phyloP scores from a whole-genome alignment of 2,888 invertebrate genomes.

The Dorcus hopei region DNA sequence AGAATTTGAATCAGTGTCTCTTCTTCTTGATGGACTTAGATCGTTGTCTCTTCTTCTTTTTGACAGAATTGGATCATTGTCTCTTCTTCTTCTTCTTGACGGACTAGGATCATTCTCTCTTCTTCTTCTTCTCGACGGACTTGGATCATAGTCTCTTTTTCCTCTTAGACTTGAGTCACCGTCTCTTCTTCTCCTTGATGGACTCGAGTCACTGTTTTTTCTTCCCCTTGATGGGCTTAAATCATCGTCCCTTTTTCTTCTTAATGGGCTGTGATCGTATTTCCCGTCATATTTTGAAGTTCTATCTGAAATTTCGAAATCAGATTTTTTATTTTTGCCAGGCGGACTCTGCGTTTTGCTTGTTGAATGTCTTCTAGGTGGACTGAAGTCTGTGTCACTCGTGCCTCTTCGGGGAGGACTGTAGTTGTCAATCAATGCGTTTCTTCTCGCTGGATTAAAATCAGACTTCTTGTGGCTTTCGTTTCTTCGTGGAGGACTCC shows the following conservation, averaged over 20 bases:
- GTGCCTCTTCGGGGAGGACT: constrained; percentile 25
- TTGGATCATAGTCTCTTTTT: constrained; percentile 26
- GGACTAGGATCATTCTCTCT: constrained; percentile 26
- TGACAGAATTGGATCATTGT: background rate
- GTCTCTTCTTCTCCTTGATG: constrained; percentile 23
- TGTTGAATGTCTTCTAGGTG: constrained; percentile 12
- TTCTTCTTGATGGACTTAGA: constrained; percentile 9
- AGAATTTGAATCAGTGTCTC: constrained; percentile 5
- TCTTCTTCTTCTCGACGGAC: constrained; percentile 16
- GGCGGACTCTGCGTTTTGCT: background rate
- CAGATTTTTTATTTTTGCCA: background rate
- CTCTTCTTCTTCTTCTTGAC: constrained; percentile 30
- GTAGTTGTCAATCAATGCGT: constrained; percentile 13
- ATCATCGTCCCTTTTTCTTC: constrained; percentile 10
- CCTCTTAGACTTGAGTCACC: constrained; percentile 6
- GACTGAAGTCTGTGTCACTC: constrained; percentile 5
- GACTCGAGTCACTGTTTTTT: constrained; percentile 33
- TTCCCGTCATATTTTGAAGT: constrained; percentile 23
- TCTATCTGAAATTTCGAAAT: background rate
- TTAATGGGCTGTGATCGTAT: constrained; percentile 21
- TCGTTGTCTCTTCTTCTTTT: constrained; percentile 2
- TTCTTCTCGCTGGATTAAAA: constrained; percentile 25
- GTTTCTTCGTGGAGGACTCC: constrained; percentile 8
- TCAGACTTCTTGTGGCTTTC: constrained; percentile 10
- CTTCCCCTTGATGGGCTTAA: constrained; percentile 13